A percentile compares a stretch with the other conserved stretches of the same genome.
Conservation (phyloP, 2,797 vertebrate genomes). For the Siniperca scherzeri region DNA sequence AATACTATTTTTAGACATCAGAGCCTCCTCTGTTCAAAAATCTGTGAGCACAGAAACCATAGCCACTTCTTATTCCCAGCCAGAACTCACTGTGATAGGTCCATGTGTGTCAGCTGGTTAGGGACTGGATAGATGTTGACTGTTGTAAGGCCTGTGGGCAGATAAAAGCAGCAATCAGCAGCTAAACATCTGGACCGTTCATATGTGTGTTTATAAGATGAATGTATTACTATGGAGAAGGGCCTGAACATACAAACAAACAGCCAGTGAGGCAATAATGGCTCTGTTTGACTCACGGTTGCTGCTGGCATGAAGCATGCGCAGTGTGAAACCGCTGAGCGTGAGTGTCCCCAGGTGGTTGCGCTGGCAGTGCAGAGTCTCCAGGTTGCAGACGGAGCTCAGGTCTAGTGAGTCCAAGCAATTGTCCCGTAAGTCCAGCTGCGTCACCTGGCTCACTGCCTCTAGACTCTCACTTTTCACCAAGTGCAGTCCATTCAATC, state of each 20-base stretch:
- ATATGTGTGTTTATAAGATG: conserved; percentile 13
- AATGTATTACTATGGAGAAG: conserved; percentile 18
- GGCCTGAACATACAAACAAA: conserved; percentile 29
- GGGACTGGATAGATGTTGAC: conserved; percentile 94
- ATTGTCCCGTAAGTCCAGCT: conserved; percentile 95
- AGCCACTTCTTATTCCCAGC: conserved; percentile 32
- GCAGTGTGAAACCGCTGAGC: conserved; percentile 92
- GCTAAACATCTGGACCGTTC: conserved; percentile 40
- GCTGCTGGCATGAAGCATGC: conserved; percentile 88
- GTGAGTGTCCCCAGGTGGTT: conserved; percentile 92
- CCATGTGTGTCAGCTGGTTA: conserved; percentile 91
- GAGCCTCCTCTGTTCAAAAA: conserved; percentile 10
- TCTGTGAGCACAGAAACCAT: not conserved
- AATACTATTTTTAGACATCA: conserved; percentile 34
- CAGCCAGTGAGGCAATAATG: conserved; percentile 32
- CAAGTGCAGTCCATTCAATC: conserved; percentile 90
- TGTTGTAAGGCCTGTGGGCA: conserved; percentile 88
- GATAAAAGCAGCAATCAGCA: conserved; percentile 58
- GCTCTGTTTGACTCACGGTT: conserved; percentile 88
- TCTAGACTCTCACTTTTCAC: conserved; percentile 86
- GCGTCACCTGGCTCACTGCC: conserved; percentile 89
- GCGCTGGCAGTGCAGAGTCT: conserved; percentile 93
- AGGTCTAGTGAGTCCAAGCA: conserved; percentile 90
- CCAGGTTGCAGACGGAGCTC: conserved; percentile 90
- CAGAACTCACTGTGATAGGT: conserved; percentile 92